Base-by-base conservation (phyloP, 2,113 vertebrate genomes). In the Ceyx margarethae region DNA sequence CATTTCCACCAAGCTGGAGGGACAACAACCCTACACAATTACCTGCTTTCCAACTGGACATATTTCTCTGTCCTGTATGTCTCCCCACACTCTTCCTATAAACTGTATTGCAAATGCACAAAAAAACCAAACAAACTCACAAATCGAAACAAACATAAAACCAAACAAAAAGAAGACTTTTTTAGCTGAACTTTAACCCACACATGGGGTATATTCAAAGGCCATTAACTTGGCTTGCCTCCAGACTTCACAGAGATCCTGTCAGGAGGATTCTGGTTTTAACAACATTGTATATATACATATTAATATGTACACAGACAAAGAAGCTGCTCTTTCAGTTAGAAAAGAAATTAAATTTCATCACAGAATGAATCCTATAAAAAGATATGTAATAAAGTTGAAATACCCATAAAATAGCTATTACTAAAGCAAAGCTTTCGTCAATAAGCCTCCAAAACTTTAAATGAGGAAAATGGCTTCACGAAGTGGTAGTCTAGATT, bases 401-500 rank as follows among this genome's bases (percentile, higher is more conserved):
- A 95, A 97, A 97, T 97, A 97, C 96, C 97, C 97, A 98, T 97
- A 98, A 98, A 98, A 97, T 97, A 97, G 98, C 98, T 99, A 99
- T 97, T 98, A 98, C 98, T 98, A 98, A 98, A 96, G 94, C 94
- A 98, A 98, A 99, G 98, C 98, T 98, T 99, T 98, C 97, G 98
- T 99, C 99, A 99, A 99, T 99, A 99, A 97, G 99, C 99, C 97
- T 99, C 99, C 13, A 99, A 98, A 93, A 99, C 99, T 98, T 99
- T 99, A 97, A 98, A 99, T 90, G 99, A 99, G 95, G 99, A 99
- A 97, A 99, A 99, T 90, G 99, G 99, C 98, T 99, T 99, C 97
- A 99, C 99, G 76, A 99, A 99, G 97, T 99, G 99, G 98, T 99
- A 99, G 98, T 99, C 99, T 98, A 99, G 98, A 97, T 99, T 99